These are phyloP conservation scores for Drosophila nigromelanica DNA, from an alignment of 1,140 invertebrate genomes.

Conservation along the genomic window DNA sequence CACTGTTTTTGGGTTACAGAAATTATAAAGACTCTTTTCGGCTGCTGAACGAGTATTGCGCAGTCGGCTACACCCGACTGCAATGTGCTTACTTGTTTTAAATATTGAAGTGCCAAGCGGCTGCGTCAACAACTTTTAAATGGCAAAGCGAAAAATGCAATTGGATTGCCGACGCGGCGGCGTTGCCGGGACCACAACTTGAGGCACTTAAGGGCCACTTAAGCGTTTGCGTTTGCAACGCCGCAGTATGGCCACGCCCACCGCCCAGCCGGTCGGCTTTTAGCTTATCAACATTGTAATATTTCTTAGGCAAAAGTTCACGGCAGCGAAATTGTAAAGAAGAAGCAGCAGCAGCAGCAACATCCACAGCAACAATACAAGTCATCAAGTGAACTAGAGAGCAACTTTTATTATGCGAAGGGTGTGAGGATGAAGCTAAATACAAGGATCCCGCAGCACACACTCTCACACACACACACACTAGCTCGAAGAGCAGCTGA, in stretches of 20 bases:
- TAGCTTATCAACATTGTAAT: constrained; percentile 61
- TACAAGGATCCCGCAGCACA: constrained; percentile 13
- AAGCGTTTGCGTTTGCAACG: constrained; percentile 28
- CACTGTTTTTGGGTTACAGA: too few relatives aligned
- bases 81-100: neutral
- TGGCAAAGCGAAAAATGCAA: constrained; percentile 25
- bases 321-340: constrained; percentile 34
- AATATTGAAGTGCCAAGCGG: constrained; percentile 24
- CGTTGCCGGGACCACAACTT: constrained; percentile 27
- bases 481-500: constrained; percentile 17
- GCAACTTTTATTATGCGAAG: constrained; percentile 36
- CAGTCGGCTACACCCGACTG: too few relatives aligned
- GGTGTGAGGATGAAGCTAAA: constrained; percentile 26
- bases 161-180: constrained; percentile 10
- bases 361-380: constrained; percentile 6
- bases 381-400: constrained; percentile 24
- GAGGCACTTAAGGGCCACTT: constrained; percentile 61
- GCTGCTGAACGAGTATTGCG: too few relatives aligned
- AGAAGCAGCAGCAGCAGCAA: constrained; percentile 7
- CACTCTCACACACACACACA: neutral
- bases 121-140: constrained; percentile 29
- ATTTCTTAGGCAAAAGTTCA: constrained; percentile 44
- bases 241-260: constrained; percentile 16
- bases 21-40: too few relatives aligned
- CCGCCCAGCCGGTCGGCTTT: constrained; percentile 33